Evolutionary conservation across 2,797 vertebrate species (phyloP).

Genomic region (Pantherophis alleghaniensis): DNA sequence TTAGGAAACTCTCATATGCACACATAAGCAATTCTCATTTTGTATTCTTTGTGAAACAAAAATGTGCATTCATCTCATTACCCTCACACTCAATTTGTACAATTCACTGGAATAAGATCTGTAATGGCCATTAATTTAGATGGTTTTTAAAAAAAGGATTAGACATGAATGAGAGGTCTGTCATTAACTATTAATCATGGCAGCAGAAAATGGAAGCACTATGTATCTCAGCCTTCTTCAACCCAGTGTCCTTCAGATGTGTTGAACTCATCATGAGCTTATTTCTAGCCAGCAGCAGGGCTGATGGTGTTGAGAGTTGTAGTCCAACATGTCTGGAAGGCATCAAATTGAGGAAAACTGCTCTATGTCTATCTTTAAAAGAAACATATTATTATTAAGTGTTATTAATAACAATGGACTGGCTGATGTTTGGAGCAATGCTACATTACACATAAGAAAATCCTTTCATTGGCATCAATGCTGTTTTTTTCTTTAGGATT

Average conservation of each 20-base stretch:
- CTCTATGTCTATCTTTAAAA: neutral
- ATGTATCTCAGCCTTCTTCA: neutral
- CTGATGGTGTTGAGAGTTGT: neutral
- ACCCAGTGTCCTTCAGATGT: neutral
- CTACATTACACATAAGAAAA: neutral
- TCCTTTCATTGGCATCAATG: neutral
- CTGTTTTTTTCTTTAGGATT: neutral
- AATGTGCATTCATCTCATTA: neutral
- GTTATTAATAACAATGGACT: neutral
- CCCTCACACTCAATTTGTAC: neutral
- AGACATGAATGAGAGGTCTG: neutral
- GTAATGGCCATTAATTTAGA: neutral
- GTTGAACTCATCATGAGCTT: neutral
- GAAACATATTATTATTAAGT: neutral
- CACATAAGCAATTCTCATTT: neutral
- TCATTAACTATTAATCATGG: neutral
- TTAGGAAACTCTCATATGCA: neutral
- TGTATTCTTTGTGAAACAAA: neutral
- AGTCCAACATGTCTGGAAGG: neutral
- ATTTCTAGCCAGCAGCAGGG: neutral
- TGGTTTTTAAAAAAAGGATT: neutral
- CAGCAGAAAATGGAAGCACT: neutral
- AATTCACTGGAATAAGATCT: neutral
- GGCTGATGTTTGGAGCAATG: neutral
- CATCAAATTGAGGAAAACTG: neutral